These are phyloP conservation scores for Mastacembelus armatus DNA, from an alignment of 2,797 vertebrate species.

Conservation along the genomic window DNA sequence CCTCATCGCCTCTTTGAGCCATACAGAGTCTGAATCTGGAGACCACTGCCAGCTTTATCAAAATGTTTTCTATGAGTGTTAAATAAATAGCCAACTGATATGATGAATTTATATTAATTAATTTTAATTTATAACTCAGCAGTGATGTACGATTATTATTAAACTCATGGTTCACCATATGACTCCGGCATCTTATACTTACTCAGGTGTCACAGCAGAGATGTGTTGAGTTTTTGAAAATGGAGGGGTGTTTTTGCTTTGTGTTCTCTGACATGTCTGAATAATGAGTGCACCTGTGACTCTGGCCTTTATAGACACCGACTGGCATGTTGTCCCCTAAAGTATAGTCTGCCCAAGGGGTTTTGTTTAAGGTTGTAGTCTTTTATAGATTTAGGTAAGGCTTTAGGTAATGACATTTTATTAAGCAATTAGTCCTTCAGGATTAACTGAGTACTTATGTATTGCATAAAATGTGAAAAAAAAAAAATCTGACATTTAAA, in stretches of 20 bases:
- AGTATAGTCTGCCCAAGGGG: background rate
- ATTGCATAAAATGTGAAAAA: background rate
- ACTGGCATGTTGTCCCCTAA: slow-evolving; percentile 4
- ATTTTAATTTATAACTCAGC: slow-evolving; percentile 35
- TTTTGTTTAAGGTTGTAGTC: background rate
- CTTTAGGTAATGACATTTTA: background rate
- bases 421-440: background rate
- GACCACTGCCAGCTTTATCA: slow-evolving; percentile 35
- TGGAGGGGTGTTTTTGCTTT: slow-evolving; percentile 39
- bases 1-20: slow-evolving; percentile 50
- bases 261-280: slow-evolving; percentile 52
- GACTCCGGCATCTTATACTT: slow-evolving; percentile 18
- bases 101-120: no score
- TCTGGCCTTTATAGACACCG: slow-evolving; percentile 18
- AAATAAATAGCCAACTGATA: slow-evolving; percentile 18
- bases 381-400: background rate
- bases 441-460: background rate
- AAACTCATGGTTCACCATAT: slow-evolving; percentile 39
- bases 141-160: slow-evolving; percentile 41
- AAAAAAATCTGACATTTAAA: background rate
- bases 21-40: slow-evolving; percentile 37
- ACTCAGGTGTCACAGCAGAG: slow-evolving; percentile 13
- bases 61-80: slow-evolving; percentile 32
- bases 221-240: slow-evolving; percentile 2
- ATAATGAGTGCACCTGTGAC: slow-evolving; percentile 52